Evolutionary conservation across 2,797 vertebrate species (phyloP), one percentile per base, ranked within the genome.

Genomic region (Thalassophryne amazonica): DNA sequence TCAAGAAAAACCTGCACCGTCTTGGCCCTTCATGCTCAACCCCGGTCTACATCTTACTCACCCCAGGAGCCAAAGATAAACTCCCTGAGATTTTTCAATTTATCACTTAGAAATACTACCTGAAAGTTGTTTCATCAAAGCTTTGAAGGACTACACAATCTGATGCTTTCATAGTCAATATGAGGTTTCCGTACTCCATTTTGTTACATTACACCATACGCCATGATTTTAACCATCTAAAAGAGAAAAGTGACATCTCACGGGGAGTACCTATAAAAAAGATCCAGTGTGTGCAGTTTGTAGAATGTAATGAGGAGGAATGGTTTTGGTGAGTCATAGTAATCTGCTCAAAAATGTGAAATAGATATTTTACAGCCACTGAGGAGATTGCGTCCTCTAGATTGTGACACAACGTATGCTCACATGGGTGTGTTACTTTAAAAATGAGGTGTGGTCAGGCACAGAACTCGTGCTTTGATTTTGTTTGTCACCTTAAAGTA

Each of bases 121-220:
- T 32, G 11, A 54, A 30, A 31, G 33, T 27, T 15, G 45, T 28
- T 27, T 21, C 41, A 40, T 49, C 13, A 43, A 48, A 33, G 37
- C 42, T 36, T 37, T 43, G 3, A 1, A 23, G 37, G 62, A 4
- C 43, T 23, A 0, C 23, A 38, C 28, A 22, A 1, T 21, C 16
- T 10, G 22, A 65, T 17, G 21, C 25, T 8, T 46, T 47, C 13
- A 31, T 24, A 32, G 12, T 46, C 6, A 0, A 47, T 16, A 34
- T 4, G n/a, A 17, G 11, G 21, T 27, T 21, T 35, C 12, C 25
- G 49, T 13, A 18, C 20, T 13, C 17, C 23, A 18, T 54, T 50
- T 47, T 13, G 16, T 21, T 49, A 35, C 38, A 61, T 48, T 10
- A 24, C 4, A 39, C 11, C 4, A 8, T 31, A 14, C 20, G 7